Conservation (phyloP, 2,888 invertebrate species). For the Rhagium mordax region DNA sequence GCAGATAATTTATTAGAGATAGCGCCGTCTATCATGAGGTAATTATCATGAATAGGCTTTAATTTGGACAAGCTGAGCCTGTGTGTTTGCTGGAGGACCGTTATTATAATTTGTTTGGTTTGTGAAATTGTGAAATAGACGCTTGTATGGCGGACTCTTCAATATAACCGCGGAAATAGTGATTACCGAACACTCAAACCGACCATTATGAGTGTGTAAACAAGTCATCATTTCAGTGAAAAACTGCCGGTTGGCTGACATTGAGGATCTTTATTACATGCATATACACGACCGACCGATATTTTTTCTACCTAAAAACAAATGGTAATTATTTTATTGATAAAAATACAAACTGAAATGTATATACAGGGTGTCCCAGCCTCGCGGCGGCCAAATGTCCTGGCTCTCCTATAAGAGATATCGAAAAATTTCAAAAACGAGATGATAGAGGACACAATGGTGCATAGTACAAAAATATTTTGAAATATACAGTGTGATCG, state of each 20-base stretch:
- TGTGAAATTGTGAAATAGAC: constrained; percentile 49
- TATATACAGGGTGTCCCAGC: too few species aligned
- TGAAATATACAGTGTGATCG: too few species aligned
- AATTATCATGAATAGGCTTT: constrained; percentile 66
- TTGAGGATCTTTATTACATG: constrained; percentile 11
- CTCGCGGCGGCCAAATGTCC: too few species aligned
- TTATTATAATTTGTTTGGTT: constrained; percentile 65
- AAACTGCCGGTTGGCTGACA: constrained; percentile 18
- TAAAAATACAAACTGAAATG: background rate
- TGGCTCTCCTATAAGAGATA: too few species aligned
- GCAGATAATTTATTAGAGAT: constrained; percentile 58
- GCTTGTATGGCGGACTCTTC: constrained; percentile 12
- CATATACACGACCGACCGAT: background rate
- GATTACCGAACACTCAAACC: constrained; percentile 51
- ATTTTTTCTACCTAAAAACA: background rate
- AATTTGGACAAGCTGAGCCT: constrained; percentile 58
- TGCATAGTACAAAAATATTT: too few species aligned
- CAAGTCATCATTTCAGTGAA: constrained; percentile 16
- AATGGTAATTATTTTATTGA: background rate
- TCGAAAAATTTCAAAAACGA: too few species aligned
- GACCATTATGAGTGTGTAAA: constrained; percentile 34
- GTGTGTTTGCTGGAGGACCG: constrained; percentile 51
- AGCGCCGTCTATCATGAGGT: constrained; percentile 65
- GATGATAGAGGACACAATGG: too few species aligned
- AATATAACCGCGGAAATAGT: constrained; percentile 45